phyloP scores from a whole-genome alignment of 2,113 vertebrate genomes.

The Gila orcuttii region DNA sequence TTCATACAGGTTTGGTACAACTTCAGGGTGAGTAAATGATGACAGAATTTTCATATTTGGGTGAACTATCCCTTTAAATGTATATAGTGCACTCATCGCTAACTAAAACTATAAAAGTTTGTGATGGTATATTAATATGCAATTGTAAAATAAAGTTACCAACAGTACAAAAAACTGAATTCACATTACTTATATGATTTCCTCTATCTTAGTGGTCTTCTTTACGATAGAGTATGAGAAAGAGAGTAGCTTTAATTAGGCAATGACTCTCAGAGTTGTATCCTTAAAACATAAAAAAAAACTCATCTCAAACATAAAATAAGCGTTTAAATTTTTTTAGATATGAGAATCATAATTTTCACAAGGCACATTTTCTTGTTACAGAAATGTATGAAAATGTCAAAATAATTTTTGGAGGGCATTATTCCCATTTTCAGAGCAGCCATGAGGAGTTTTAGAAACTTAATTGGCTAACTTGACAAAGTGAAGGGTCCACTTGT shows the following conservation, averaged over 20 bases:
- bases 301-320: background rate
- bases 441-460: conserved; percentile 25
- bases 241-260: background rate
- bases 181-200: background rate
- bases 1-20: too few species aligned
- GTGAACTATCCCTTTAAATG: too few species aligned
- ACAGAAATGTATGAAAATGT: conserved; percentile 33
- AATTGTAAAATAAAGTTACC: background rate
- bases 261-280: background rate
- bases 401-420: conserved; percentile 4
- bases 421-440: conserved; percentile 23
- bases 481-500: conserved; percentile 46
- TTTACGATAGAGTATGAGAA: background rate
- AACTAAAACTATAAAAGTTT: background rate
- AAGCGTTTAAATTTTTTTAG: background rate
- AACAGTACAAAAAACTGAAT: background rate
- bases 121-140: background rate
- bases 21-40: too few species aligned
- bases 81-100: too few species aligned
- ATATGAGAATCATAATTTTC: background rate
- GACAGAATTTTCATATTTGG: too few species aligned
- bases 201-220: background rate
- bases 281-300: background rate
- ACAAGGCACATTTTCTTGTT: background rate
- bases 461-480: conserved; percentile 53